Conservation (phyloP, 2,797 vertebrate genomes). For the Nothura maculosa region DNA sequence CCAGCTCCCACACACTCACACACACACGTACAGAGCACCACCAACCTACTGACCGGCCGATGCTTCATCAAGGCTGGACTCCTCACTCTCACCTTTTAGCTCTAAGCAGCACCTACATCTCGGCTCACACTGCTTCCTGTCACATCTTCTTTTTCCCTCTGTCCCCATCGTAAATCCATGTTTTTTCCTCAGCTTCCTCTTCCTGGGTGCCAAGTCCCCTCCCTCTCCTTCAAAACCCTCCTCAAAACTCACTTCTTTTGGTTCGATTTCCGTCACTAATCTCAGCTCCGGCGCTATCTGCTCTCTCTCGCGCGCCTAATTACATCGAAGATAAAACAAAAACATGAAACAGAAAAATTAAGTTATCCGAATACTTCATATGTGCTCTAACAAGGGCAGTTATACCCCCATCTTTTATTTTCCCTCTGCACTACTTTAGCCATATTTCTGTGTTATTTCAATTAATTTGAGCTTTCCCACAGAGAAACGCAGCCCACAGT, state of each 20-base stretch:
- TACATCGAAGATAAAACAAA: conserved; percentile 79
- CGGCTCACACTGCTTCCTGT: conserved; percentile 55
- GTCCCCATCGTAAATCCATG: conserved; percentile 46
- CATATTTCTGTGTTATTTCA: not conserved
- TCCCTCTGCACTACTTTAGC: not conserved
- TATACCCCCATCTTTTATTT: conserved; percentile 6
- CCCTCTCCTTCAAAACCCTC: conserved; percentile 79
- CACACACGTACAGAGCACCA: conserved; percentile 3
- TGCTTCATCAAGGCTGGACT: conserved; percentile 23
- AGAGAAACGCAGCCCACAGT: not conserved
- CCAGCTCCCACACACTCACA: conserved; percentile 21
- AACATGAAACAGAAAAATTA: conserved; percentile 78
- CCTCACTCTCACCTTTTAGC: conserved; percentile 55
- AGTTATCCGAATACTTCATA: conserved; percentile 70
- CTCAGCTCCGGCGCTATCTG: conserved; percentile 81
- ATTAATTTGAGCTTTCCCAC: not conserved
- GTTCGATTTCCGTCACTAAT: conserved; percentile 81
- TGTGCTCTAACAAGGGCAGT: conserved; percentile 59
- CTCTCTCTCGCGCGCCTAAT: conserved; percentile 78
- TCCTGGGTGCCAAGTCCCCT: conserved; percentile 74
- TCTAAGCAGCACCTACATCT: conserved; percentile 62
- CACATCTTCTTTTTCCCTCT: conserved; percentile 58
- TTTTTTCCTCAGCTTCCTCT: conserved; percentile 73
- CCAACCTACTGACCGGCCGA: not conserved
- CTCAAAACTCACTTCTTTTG: conserved; percentile 81